These are phyloP conservation scores for Monochamus alternatus DNA, from an alignment of 2,888 invertebrate genomes.

Conservation along the genomic window DNA sequence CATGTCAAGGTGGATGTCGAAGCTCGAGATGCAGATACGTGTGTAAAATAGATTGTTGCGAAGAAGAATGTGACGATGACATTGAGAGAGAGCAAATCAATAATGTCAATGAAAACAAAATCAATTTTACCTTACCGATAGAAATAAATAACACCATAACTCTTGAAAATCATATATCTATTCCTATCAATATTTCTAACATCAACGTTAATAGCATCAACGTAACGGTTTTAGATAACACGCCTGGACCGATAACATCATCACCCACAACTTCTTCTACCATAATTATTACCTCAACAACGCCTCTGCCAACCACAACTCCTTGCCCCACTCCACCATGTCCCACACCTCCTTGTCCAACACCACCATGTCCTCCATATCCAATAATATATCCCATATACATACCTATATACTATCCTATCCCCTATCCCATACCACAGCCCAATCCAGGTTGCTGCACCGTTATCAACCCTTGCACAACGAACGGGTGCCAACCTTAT, in stretches of 20 bases:
- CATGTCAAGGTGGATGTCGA: constrained; percentile 12
- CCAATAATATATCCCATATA: background rate
- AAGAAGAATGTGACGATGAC: background rate
- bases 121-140: constrained; percentile 17
- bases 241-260: background rate
- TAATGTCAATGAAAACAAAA: constrained; percentile 31
- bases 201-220: constrained; percentile 36
- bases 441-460: constrained; percentile 37
- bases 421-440: constrained; percentile 12
- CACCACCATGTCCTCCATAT: background rate
- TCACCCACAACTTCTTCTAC: constrained; percentile 2
- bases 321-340: background rate
- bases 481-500: constrained; percentile 29
- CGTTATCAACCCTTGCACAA: constrained; percentile 34
- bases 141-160: constrained; percentile 43
- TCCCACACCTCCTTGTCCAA: background rate
- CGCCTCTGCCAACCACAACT: background rate
- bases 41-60: constrained; percentile 6
- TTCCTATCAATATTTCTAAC: constrained; percentile 44
- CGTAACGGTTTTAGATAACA: constrained; percentile 5
- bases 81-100: background rate
- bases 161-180: constrained; percentile 40
- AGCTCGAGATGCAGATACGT: background rate
- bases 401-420: constrained; percentile 24
- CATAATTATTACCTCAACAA: background rate